Evolutionary conservation across 2,797 vertebrate genomes (phyloP).

Genomic region (Miichthys miiuy): DNA sequence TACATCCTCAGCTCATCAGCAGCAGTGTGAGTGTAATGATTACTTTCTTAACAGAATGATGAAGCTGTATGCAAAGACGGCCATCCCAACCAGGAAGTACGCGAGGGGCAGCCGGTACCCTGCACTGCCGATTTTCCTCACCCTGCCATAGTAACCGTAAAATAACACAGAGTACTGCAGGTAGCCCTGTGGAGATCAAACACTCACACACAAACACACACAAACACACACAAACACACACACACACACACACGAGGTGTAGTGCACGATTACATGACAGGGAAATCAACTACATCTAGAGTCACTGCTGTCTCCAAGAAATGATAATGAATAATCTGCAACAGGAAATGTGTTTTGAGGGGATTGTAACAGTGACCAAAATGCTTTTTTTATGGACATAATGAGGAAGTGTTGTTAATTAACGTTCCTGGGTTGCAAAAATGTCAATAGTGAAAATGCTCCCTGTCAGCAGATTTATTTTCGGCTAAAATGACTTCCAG

Average conservation of each 20-base stretch:
- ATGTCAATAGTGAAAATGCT: no score
- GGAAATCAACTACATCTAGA: neutral
- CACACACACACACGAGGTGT: neutral
- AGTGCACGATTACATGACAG: neutral
- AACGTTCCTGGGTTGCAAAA: no score
- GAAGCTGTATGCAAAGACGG: constrained; percentile 98
- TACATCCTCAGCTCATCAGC: neutral
- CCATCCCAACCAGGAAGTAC: constrained; percentile 98
- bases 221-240: neutral
- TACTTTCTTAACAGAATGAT: constrained; percentile 97
- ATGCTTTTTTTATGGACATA: no score
- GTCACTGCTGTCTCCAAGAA: no score
- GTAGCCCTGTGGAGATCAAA: constrained; percentile 88
- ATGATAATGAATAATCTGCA: no score
- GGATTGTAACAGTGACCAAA: no score
- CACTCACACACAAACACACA: constrained; percentile 8
- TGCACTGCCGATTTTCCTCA: constrained; percentile 92
- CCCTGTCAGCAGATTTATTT: no score
- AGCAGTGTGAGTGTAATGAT: constrained; percentile 33
- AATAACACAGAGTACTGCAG: constrained; percentile 98
- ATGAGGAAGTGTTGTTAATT: no score
- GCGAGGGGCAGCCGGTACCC: constrained; percentile 95
- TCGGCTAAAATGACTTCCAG: no score
- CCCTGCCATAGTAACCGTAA: constrained; percentile 94
- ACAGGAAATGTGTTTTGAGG: no score